These are phyloP conservation scores for Phyllostomus discolor DNA, from an alignment of 2,113 vertebrate genomes.

Conservation along the genomic window DNA sequence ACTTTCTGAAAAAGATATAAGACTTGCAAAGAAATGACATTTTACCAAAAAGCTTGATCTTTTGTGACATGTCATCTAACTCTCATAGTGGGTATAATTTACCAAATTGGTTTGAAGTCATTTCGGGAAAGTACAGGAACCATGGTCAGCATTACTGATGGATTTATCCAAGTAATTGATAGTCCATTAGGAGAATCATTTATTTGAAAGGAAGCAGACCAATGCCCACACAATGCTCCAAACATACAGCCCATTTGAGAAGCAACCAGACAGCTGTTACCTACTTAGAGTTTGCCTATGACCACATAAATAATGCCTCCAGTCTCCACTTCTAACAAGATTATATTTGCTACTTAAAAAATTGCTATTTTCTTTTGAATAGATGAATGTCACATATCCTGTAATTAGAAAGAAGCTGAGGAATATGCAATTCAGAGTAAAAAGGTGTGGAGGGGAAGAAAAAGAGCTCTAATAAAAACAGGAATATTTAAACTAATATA, in stretches of 20 bases:
- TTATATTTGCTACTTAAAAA: conserved; percentile 46
- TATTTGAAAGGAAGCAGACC: conserved; percentile 67
- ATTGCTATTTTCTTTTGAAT: conserved; percentile 38
- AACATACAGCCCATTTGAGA: conserved; percentile 47
- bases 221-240: conserved; percentile 2
- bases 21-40: conserved; percentile 72
- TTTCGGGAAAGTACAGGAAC: conserved; percentile 70
- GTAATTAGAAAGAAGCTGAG: conserved; percentile 1
- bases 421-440: conserved; percentile 36
- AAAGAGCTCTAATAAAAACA: conserved; percentile 3
- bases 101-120: conserved; percentile 71
- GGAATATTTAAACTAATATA: conserved; percentile 46
- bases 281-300: background rate
- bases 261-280: conserved; percentile 52
- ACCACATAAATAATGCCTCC: background rate
- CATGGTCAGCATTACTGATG: conserved; percentile 73
- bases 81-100: conserved; percentile 75
- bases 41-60: conserved; percentile 76
- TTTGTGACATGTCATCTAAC: conserved; percentile 72
- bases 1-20: conserved; percentile 31
- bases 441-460: background rate
- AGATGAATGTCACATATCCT: conserved; percentile 25
- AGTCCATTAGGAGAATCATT: conserved; percentile 78
- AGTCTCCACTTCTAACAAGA: conserved; percentile 54
- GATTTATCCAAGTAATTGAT: conserved; percentile 72